Evolutionary conservation across 1,140 invertebrate species (phyloP).

Genomic region (Sminthurinus signatus): DNA sequence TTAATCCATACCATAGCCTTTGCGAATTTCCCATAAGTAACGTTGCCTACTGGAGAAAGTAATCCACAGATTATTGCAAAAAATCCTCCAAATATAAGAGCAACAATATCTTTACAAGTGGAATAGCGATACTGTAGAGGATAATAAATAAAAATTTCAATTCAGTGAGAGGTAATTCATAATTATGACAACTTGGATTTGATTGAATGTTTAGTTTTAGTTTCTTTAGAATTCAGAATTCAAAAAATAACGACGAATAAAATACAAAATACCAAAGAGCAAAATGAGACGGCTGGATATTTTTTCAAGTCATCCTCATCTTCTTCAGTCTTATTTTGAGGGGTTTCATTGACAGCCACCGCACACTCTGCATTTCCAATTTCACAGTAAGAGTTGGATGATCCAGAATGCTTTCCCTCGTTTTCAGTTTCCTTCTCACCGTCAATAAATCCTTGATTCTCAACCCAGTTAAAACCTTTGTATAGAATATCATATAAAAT

Average conservation of each 20-base stretch:
- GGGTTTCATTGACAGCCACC: too few species aligned
- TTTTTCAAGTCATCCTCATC: neutral
- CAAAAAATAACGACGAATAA: too few species aligned
- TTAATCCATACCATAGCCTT: slow-evolving; percentile 29
- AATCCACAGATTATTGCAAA: slow-evolving; percentile 26
- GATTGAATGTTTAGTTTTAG: neutral
- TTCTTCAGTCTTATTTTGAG: too few species aligned
- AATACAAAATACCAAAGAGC: too few species aligned
- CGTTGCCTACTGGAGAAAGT: slow-evolving; percentile 31
- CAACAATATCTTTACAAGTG: slow-evolving; percentile 30
- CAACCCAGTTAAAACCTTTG: too few species aligned
- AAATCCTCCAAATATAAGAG: slow-evolving; percentile 33
- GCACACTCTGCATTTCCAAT: too few species aligned
- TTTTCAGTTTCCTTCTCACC: too few species aligned
- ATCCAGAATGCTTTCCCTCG: too few species aligned
- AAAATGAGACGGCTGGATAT: neutral
- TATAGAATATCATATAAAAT: too few species aligned
- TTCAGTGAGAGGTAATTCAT: too few species aligned
- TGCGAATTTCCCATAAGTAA: slow-evolving; percentile 38
- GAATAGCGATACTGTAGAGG: slow-evolving; percentile 28
- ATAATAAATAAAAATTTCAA: neutral
- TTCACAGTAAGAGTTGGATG: too few species aligned
- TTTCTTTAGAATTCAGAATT: neutral
- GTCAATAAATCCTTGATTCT: too few species aligned
- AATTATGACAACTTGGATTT: neutral